These are phyloP conservation scores for Gnatocerus cornutus DNA, from an alignment of 2,888 invertebrate genomes.

Conservation along the genomic window DNA sequence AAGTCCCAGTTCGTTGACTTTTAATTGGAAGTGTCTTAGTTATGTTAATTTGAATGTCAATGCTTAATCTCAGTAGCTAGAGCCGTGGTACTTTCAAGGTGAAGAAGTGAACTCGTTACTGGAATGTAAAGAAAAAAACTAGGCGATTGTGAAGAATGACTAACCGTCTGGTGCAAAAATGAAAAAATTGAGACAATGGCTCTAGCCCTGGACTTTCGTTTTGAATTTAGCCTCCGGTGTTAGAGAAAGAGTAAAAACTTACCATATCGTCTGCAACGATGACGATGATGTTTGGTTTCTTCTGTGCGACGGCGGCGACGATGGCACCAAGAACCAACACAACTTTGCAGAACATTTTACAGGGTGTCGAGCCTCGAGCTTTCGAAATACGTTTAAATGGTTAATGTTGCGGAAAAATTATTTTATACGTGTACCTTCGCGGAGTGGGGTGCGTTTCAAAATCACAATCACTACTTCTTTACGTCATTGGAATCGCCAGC, in stretches of 20 bases:
- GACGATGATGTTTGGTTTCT: conserved; percentile 50
- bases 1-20: conserved; percentile 40
- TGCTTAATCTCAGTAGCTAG: conserved; percentile 15
- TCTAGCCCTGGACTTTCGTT: conserved; percentile 19
- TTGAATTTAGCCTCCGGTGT: neutral
- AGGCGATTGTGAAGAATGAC: conserved; percentile 11
- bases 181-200: neutral
- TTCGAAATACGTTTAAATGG: conserved; percentile 29
- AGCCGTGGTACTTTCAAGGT: conserved; percentile 38
- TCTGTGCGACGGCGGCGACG: conserved; percentile 7
- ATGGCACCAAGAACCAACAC: conserved; percentile 28
- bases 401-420: conserved; percentile 44
- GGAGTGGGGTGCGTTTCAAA: conserved; percentile 48
- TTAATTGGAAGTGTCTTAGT: conserved; percentile 5
- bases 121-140: conserved; percentile 15
- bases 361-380: conserved; percentile 17
- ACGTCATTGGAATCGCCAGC: conserved; percentile 50
- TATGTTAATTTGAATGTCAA: conserved; percentile 41
- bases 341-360: conserved; percentile 23
- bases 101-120: conserved; percentile 38
- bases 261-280: conserved; percentile 46
- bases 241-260: conserved; percentile 11
- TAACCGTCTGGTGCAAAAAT: conserved; percentile 9
- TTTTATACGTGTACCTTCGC: conserved; percentile 35
- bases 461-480: conserved; percentile 43